phyloP scores from a whole-genome alignment of 2,888 invertebrate genomes.

The Yponomeuta malinellus region DNA sequence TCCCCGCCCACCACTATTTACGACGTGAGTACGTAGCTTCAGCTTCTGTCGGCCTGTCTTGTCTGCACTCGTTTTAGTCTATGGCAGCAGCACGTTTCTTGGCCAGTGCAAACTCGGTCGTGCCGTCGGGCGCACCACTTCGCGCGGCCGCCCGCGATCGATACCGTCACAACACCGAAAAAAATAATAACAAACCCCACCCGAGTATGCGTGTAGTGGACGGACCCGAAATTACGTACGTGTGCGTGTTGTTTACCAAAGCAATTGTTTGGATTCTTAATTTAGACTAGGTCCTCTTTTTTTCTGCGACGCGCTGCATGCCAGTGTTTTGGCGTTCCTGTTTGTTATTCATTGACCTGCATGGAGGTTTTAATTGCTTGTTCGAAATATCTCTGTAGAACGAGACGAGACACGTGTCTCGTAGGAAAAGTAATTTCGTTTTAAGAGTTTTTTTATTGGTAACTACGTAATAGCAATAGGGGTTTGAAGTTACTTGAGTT shows the following conservation, averaged over 20 bases:
- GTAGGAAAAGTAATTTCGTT: neutral
- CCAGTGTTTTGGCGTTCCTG: neutral
- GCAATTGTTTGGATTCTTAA: neutral
- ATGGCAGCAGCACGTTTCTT: conserved; percentile 30
- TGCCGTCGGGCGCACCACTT: conserved; percentile 44
- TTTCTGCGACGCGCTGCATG: neutral
- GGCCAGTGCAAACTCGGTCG: conserved; percentile 57
- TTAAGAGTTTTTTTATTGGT: too few species aligned
- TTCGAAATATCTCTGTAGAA: too few species aligned
- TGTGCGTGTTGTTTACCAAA: conserved; percentile 10
- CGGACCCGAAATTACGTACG: conserved; percentile 29
- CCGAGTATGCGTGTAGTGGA: conserved; percentile 8
- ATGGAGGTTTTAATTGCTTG: neutral
- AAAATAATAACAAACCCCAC: conserved; percentile 6
- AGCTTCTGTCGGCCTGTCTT: conserved; percentile 9
- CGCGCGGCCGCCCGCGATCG: conserved; percentile 28
- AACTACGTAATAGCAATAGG: neutral
- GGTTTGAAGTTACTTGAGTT: neutral
- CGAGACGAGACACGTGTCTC: neutral
- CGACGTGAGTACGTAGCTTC: neutral
- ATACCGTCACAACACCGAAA: conserved; percentile 17
- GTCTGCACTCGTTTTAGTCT: conserved; percentile 24
- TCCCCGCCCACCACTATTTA: too few species aligned
- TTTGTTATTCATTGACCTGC: conserved; percentile 11
- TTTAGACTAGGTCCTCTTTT: neutral